Conservation (phyloP, 2,113 vertebrate genomes). For the Suricata suricatta region DNA sequence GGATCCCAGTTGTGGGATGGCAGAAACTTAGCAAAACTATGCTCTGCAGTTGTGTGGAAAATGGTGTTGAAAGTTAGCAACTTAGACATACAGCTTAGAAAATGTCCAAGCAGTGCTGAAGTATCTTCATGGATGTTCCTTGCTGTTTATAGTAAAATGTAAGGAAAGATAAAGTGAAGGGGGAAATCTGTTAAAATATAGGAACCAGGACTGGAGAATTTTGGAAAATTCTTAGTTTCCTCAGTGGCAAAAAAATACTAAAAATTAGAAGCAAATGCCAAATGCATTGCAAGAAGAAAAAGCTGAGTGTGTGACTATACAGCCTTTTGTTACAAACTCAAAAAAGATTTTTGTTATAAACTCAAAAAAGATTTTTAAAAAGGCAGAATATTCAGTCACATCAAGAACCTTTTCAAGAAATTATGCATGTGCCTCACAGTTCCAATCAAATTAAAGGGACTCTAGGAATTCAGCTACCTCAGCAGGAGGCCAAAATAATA, state of each 20-base stretch:
- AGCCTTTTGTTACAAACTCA: not conserved
- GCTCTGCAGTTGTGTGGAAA: not conserved
- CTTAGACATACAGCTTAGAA: not conserved
- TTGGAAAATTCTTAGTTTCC: not conserved
- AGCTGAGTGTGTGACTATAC: not conserved
- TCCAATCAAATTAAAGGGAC: not conserved
- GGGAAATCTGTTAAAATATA: not conserved
- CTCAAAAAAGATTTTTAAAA: not conserved
- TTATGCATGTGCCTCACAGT: not conserved
- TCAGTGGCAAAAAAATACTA: not conserved
- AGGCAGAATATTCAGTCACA: not conserved
- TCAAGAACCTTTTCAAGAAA: not conserved
- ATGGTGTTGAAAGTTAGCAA: not conserved
- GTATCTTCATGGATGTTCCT: not conserved
- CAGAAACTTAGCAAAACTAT: not conserved
- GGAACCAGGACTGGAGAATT: not conserved
- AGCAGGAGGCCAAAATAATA: not conserved
- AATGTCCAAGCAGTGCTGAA: not conserved
- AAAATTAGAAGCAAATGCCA: not conserved
- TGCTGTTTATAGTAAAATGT: not conserved
- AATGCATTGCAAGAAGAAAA: not conserved
- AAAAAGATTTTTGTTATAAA: not conserved
- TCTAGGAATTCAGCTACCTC: not conserved
- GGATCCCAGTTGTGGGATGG: not conserved
- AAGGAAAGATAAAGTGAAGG: not conserved